phyloP scores from a whole-genome alignment of 1,140 invertebrate species.

The Megalopta genalis region DNA sequence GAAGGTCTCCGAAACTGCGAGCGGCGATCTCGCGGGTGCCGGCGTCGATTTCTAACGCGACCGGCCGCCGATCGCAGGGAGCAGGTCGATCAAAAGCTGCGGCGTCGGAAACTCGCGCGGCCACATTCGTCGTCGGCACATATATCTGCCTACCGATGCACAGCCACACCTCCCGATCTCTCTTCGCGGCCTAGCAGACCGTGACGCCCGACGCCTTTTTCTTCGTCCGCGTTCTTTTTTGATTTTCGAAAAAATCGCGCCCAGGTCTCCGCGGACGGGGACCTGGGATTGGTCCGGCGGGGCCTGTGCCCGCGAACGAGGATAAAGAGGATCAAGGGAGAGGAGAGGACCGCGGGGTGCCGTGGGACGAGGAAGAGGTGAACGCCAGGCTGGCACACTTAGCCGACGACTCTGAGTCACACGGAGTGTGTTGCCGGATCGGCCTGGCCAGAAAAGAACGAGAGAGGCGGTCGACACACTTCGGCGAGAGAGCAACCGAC shows the following conservation, averaged over 20 bases:
- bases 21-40: too few species aligned
- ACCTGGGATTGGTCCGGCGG: conserved; percentile 17
- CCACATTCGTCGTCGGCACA: conserved; percentile 25
- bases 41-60: too few species aligned
- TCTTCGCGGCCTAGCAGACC: conserved; percentile 29
- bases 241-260: conserved; percentile 32
- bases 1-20: too few species aligned
- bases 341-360: conserved; percentile 9
- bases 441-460: conserved; percentile 33
- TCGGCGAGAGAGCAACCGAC: conserved; percentile 40
- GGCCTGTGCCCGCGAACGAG: conserved; percentile 6
- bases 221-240: neutral
- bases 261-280: neutral
- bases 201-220: conserved; percentile 20
- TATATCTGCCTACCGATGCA: conserved; percentile 44
- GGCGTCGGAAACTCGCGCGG: too few species aligned
- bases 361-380: conserved; percentile 12
- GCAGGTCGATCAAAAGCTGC: too few species aligned
- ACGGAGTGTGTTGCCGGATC: conserved; percentile 31
- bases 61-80: too few species aligned
- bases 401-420: conserved; percentile 41
- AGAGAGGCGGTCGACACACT: conserved; percentile 43
- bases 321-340: conserved; percentile 28
- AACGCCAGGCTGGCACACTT: conserved; percentile 46
- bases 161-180: conserved; percentile 42